Percentiles rank a stretch among this genome's conserved stretches.
phyloP scores from a whole-genome alignment of 2,797 vertebrate species.

The Notamacropus eugenii region DNA sequence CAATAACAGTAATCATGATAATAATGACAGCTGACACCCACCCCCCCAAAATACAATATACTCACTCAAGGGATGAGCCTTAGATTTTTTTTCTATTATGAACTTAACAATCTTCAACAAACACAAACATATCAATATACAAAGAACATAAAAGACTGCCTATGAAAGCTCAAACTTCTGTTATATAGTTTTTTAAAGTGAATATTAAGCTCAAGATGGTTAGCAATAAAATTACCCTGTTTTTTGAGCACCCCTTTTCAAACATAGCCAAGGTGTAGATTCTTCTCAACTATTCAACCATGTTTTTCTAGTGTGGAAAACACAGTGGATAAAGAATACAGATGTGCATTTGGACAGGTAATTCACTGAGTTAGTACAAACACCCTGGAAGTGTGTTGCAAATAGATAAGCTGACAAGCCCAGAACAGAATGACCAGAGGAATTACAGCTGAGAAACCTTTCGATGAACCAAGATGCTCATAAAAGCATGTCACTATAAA shows the following conservation, averaged over 20 bases:
- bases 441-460: neutral
- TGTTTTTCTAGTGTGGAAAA: neutral
- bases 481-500: neutral
- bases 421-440: neutral
- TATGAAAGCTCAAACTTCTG: neutral
- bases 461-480: neutral
- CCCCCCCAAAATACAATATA: neutral
- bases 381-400: neutral
- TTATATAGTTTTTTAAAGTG: neutral
- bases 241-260: neutral
- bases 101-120: neutral
- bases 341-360: neutral
- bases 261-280: neutral
- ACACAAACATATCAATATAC: neutral
- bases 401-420: neutral
- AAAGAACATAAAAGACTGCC: neutral
- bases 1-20: neutral
- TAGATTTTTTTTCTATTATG: neutral
- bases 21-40: neutral
- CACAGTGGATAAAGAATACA: neutral
- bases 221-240: neutral
- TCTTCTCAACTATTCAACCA: neutral
- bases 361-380: neutral
- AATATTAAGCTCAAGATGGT: neutral
- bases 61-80: neutral